Evolutionary conservation across 2,113 vertebrate species (phyloP).

Genomic region (Circaetus gallicus): DNA sequence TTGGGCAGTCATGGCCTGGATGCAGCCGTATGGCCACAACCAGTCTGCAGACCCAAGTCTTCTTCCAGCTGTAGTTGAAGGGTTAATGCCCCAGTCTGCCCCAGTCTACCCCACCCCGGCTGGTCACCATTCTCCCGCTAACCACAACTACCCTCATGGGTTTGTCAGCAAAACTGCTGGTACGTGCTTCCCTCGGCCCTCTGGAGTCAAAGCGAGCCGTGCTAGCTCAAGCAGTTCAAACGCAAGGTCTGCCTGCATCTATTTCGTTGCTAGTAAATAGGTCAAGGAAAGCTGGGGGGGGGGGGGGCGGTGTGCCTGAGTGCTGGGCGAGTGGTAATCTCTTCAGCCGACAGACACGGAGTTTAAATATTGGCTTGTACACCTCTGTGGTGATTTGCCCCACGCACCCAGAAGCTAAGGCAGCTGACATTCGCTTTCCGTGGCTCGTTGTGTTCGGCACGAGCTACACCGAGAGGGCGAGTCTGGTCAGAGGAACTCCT

Average conservation of each 20-base stretch:
- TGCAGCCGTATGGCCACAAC: background rate
- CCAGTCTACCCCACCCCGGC: background rate
- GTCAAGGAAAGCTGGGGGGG: background rate
- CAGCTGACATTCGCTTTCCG: background rate
- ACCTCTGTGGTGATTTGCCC: background rate
- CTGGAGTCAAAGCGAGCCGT: rapidly evolving
- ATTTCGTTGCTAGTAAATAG: background rate
- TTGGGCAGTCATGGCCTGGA: background rate
- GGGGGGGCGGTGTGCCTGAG: rapidly evolving
- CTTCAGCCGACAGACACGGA: background rate
- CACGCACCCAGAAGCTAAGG: background rate
- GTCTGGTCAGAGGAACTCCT: background rate
- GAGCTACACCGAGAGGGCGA: rapidly evolving
- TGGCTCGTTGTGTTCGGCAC: rapidly evolving
- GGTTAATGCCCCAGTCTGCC: background rate
- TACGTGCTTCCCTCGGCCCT: background rate
- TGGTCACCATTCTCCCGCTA: background rate
- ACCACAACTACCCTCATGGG: background rate
- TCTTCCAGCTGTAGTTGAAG: background rate
- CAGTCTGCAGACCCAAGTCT: background rate
- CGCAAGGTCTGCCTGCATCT: background rate
- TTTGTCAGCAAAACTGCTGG: background rate
- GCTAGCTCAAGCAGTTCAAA: background rate
- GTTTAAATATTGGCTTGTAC: background rate
- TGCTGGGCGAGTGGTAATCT: background rate